Percentiles rank a stretch among this genome's conserved stretches.
Evolutionary conservation across 2,113 vertebrate species (phyloP).

Genomic region (Cephalopterus ornatus): DNA sequence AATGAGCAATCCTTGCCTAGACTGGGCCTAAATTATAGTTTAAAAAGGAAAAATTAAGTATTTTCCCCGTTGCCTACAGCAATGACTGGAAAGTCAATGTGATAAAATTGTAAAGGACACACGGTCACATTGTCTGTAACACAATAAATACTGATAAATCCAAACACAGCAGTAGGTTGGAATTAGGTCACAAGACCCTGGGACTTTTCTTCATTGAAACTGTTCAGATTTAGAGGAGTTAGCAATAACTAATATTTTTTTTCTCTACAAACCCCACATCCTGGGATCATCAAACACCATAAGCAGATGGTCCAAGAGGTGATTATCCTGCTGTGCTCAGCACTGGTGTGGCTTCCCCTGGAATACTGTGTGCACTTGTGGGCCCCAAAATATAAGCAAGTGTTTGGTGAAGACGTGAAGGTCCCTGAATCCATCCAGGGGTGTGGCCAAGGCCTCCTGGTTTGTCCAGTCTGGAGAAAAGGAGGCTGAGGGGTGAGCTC

Average conservation of each 20-base stretch:
- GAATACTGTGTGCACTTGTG: not conserved
- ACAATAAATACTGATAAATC: not conserved
- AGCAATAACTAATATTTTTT: not conserved
- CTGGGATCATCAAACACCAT: not conserved
- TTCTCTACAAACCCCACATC: not conserved
- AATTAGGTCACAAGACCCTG: not conserved
- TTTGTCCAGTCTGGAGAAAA: not conserved
- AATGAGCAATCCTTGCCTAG: not conserved
- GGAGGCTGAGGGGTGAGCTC: not conserved
- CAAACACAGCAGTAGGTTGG: not conserved
- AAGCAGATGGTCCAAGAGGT: not conserved
- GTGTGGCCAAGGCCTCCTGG: not conserved
- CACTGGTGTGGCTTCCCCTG: accelerated
- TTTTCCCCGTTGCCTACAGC: not conserved
- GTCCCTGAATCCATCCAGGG: not conserved
- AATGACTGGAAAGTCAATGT: not conserved
- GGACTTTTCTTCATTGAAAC: not conserved
- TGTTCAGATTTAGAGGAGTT: not conserved
- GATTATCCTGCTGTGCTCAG: not conserved
- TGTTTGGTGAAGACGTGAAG: not conserved
- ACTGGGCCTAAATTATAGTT: not conserved
- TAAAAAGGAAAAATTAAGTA: not conserved
- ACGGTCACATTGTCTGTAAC: not conserved
- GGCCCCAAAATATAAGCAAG: not conserved
- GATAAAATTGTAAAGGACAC: not conserved